These are phyloP conservation scores for Procavia capensis DNA, from an alignment of 2,113 vertebrate genomes.

Conservation along the genomic window DNA sequence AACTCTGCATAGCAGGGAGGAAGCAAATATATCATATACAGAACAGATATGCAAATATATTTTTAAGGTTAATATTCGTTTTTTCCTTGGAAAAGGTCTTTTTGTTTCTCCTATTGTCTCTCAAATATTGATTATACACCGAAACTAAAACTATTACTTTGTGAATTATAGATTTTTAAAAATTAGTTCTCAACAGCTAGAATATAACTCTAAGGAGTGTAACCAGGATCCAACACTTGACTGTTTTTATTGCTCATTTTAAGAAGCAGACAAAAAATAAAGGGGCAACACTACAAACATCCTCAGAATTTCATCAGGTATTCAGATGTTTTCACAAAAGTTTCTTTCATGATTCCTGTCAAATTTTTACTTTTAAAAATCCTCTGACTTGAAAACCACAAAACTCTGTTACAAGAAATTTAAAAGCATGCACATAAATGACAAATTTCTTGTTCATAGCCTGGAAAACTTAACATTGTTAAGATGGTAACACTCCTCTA, in stretches of 20 bases:
- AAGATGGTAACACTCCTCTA: conserved; percentile 25
- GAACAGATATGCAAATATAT: not conserved
- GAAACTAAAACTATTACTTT: conserved; percentile 65
- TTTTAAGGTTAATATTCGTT: conserved; percentile 27
- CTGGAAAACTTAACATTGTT: not conserved
- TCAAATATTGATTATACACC: conserved; percentile 45
- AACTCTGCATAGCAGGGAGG: conserved; percentile 87
- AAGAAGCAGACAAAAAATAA: conserved; percentile 39
- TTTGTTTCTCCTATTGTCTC: not conserved
- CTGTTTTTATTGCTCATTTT: conserved; percentile 5
- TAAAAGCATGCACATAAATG: conserved; percentile 16
- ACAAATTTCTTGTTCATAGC: not conserved
- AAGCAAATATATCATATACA: not conserved
- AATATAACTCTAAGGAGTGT: conserved; percentile 37
- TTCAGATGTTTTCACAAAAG: not conserved
- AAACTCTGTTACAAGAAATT: conserved; percentile 8
- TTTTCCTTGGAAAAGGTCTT: not conserved
- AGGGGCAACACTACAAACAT: not conserved
- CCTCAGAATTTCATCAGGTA: not conserved
- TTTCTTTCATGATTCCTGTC: conserved; percentile 28
- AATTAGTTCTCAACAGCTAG: conserved; percentile 54
- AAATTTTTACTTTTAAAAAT: conserved; percentile 44
- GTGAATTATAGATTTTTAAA: conserved; percentile 16
- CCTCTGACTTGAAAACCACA: not conserved
- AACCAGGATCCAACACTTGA: conserved; percentile 25